A percentile compares a stretch with the other conserved stretches of the same genome.
These are phyloP conservation scores for Micronycteris hirsuta DNA, from an alignment of 2,113 vertebrate species.

Conservation along the genomic window DNA sequence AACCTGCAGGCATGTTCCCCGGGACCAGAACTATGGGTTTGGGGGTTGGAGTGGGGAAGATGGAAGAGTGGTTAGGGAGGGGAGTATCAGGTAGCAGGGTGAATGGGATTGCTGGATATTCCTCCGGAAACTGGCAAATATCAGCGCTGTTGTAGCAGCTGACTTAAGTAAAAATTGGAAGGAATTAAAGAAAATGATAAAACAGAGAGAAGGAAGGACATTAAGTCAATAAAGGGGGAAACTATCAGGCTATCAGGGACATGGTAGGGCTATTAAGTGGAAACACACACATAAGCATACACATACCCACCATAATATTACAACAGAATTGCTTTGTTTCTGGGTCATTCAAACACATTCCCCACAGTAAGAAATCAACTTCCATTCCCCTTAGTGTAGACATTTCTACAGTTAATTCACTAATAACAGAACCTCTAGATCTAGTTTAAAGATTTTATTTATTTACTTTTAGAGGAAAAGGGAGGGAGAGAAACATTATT, in stretches of 20 bases:
- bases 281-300: not conserved
- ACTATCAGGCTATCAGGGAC: not conserved
- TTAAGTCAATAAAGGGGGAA: not conserved
- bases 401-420: not conserved
- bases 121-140: not conserved
- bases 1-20: accelerated
- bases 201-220: not conserved
- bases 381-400: not conserved
- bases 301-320: not conserved
- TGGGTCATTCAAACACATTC: not conserved
- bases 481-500: too few species aligned
- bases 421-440: not conserved
- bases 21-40: not conserved
- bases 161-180: not conserved
- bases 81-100: not conserved
- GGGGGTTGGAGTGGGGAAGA: not conserved
- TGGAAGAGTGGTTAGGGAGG: not conserved
- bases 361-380: not conserved
- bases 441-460: not conserved
- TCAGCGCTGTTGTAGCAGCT: not conserved
- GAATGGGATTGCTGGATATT: not conserved
- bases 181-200: not conserved
- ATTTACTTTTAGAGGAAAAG: too few species aligned
- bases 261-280: not conserved
- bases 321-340: not conserved